Evolutionary conservation across 2,797 vertebrate species (phyloP), one percentile per base, ranked within the genome.

Genomic region (Eupleurogrammus muticus): DNA sequence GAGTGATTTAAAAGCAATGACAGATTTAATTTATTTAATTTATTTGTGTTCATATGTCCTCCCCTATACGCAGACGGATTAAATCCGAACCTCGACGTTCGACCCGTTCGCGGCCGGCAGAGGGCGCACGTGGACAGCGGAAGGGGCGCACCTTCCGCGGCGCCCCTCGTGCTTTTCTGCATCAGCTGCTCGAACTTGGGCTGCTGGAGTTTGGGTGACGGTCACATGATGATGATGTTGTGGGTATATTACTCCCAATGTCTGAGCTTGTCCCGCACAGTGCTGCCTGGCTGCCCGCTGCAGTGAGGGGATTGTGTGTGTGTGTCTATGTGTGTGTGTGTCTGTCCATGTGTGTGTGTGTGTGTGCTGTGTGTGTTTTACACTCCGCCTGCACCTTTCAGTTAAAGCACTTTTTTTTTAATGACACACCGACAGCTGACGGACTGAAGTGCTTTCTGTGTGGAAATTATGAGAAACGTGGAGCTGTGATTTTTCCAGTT

Each of bases 181-280:
- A n/a, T 14, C 73, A 47, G 79, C 77, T 67, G 70, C 53, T 63
- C 46, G 2, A 65, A 49, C 77, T 49, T 62, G n/a, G n/a, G n/a
- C 71, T 80, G 74, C 86, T 77, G 75, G 65, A 71, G 65, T 44
- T 68, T 5, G 3, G 28, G 69, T 64, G 55, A 71, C 52, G 80
- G 81, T 87, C 88, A 90, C 87, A 42, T 91, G 88, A 88, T 77
- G 88, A 88, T 77, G 62, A 68, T 88, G 81, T 76, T 84, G 81
- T 66, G 75, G 53, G 62, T 85, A 77, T 88, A 87, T 87, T 79
- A 80, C 21, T 59, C 28, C 80, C 67, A 55, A 85, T 67, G 77
- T 77, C 40, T 34, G 24, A 5, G 59, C 51, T 5, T 38, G 71
- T 16, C 28, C 59, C 51, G 7, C 57, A 84, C 32, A 38, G 68